phyloP scores from a whole-genome alignment of 2,113 vertebrate species.

The Pedetes capensis region DNA sequence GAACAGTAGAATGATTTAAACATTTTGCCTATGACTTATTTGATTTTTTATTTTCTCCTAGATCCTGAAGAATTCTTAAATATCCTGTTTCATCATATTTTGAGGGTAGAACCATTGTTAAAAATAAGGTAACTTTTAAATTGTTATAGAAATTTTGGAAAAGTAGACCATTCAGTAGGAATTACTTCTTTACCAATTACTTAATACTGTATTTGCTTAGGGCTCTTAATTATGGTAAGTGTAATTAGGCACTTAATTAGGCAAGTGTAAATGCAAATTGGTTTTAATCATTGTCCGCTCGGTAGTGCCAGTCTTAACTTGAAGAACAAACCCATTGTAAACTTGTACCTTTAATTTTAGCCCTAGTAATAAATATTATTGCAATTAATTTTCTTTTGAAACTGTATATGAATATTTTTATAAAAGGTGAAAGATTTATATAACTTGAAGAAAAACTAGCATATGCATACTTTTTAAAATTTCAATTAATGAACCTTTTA shows the following conservation, averaged over 20 bases:
- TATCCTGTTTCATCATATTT: slow-evolving; percentile 97
- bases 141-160: neutral
- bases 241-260: too few species aligned
- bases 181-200: neutral
- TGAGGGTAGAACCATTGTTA: slow-evolving; percentile 96
- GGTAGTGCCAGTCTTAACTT: neutral
- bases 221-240: neutral
- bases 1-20: slow-evolving; percentile 24
- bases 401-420: neutral
- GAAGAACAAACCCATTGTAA: neutral
- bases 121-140: slow-evolving; percentile 91
- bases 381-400: slow-evolving; percentile 28
- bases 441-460: too few species aligned
- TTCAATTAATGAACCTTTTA: slow-evolving; percentile 25
- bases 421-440: too few species aligned
- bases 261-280: neutral
- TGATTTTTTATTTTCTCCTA: slow-evolving; percentile 77
- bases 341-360: slow-evolving; percentile 27
- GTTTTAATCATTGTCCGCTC: neutral
- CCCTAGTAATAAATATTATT: neutral
- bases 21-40: neutral
- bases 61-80: slow-evolving; percentile 99
- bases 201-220: neutral
- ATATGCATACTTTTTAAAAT: slow-evolving; percentile 17
- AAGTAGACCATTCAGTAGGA: neutral